These are phyloP conservation scores for Habrosyne pyritoides DNA, from an alignment of 2,888 invertebrate genomes.

Conservation along the genomic window DNA sequence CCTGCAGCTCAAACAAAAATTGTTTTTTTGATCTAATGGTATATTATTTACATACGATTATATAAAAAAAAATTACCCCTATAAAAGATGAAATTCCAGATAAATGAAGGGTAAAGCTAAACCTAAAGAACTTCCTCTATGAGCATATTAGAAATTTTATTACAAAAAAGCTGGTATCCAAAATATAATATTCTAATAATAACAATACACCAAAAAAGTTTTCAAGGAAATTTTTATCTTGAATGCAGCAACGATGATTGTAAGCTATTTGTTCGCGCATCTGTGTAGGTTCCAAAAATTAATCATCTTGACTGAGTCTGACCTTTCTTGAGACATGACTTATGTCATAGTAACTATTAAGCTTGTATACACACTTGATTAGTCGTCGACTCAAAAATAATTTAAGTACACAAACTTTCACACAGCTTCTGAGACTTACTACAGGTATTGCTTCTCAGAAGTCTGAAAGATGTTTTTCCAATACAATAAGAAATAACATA, in stretches of 20 bases:
- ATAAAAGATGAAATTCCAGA: no score
- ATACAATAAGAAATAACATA: neutral
- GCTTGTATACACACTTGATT: neutral
- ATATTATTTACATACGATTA: no score
- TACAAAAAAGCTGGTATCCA: no score
- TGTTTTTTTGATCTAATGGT: no score
- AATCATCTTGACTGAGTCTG: slow-evolving; percentile 35
- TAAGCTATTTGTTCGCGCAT: slow-evolving; percentile 21
- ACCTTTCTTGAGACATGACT: slow-evolving; percentile 34
- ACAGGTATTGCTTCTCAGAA: no score
- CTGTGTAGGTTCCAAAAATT: slow-evolving; percentile 28
- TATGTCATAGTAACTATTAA: slow-evolving; percentile 13
- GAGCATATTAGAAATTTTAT: no score
- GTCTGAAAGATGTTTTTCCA: neutral
- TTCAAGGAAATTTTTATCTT: slow-evolving; percentile 16
- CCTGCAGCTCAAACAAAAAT: no score
- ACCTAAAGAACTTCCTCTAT: no score
- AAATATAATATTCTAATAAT: no score
- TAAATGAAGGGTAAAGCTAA: no score
- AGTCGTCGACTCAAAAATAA: neutral
- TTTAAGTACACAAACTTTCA: neutral
- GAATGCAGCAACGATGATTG: slow-evolving; percentile 21
- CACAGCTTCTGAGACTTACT: no score
- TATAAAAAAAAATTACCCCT: no score
- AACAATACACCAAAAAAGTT: neutral